Evolutionary conservation across 2,888 invertebrate genomes (phyloP).

Genomic region (Ormyrus nitidulus): DNA sequence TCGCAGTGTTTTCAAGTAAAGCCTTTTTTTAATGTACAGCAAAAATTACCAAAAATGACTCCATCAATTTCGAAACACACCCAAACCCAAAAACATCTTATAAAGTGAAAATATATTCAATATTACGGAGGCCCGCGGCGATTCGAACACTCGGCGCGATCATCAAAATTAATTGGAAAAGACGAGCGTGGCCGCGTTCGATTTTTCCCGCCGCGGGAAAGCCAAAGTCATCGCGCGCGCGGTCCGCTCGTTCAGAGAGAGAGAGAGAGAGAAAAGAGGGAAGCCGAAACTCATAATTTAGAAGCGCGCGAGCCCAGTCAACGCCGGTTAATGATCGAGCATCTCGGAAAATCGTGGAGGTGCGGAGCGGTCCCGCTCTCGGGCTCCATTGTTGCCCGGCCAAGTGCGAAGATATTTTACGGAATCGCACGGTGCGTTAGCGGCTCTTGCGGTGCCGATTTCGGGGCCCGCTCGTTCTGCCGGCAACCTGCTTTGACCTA

Average conservation of each 20-base stretch:
- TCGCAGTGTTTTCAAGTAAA: too few relatives aligned
- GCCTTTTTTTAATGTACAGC: too few relatives aligned
- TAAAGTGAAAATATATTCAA: too few relatives aligned
- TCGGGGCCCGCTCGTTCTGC: neutral
- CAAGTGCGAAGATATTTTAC: conserved; percentile 71
- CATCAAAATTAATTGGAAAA: conserved; percentile 46
- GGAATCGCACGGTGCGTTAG: conserved; percentile 63
- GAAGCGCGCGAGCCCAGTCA: neutral
- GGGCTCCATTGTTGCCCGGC: conserved; percentile 16
- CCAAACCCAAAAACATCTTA: too few relatives aligned
- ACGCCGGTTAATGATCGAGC: conserved; percentile 31
- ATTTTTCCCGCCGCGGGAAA: conserved; percentile 24
- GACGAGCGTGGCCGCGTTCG: neutral
- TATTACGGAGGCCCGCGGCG: too few relatives aligned
- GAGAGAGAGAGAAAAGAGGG: conserved; percentile 21
- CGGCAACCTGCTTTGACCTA: neutral
- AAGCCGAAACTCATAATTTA: conserved; percentile 49
- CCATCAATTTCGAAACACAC: too few relatives aligned
- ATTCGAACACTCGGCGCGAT: neutral
- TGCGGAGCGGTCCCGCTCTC: neutral
- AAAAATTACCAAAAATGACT: too few relatives aligned
- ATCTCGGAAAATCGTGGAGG: conserved; percentile 25
- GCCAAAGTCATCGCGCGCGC: conserved; percentile 34
- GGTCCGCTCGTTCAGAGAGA: conserved; percentile 35
- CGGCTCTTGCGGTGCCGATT: conserved; percentile 27